Evolutionary conservation across 2,797 vertebrate species (phyloP).

Genomic region (Choloepus didactylus): DNA sequence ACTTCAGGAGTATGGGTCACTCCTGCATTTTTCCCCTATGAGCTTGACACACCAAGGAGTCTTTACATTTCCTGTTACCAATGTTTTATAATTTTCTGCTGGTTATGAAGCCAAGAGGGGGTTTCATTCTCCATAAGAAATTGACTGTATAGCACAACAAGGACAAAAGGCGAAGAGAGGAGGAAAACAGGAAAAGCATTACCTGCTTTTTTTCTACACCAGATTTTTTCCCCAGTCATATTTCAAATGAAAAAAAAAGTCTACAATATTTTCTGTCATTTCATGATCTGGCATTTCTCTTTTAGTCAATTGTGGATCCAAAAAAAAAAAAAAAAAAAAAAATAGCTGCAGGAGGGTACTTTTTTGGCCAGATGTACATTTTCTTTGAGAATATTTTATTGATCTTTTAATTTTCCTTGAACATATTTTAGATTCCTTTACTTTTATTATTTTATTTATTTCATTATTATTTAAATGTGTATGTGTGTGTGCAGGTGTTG

Average conservation of each 20-base stretch:
- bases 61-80: neutral
- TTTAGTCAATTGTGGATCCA: neutral
- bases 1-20: neutral
- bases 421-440: slow-evolving; percentile 14
- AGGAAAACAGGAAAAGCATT: neutral
- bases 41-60: neutral
- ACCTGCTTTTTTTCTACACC: neutral
- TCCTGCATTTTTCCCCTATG: neutral
- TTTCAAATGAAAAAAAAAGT: neutral
- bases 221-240: neutral
- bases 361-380: neutral
- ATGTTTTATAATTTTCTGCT: neutral
- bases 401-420: neutral
- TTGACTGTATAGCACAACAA: neutral
- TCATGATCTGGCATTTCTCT: neutral
- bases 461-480: neutral
- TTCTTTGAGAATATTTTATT: slow-evolving; percentile 43
- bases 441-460: slow-evolving; percentile 4
- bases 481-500: neutral
- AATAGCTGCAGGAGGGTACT: neutral
- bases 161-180: neutral
- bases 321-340: neutral
- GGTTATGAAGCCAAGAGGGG: neutral
- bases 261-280: neutral
- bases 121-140: neutral